These are phyloP conservation scores for Monomorium pharaonis DNA, from an alignment of 1,140 invertebrate species.

Conservation along the genomic window DNA sequence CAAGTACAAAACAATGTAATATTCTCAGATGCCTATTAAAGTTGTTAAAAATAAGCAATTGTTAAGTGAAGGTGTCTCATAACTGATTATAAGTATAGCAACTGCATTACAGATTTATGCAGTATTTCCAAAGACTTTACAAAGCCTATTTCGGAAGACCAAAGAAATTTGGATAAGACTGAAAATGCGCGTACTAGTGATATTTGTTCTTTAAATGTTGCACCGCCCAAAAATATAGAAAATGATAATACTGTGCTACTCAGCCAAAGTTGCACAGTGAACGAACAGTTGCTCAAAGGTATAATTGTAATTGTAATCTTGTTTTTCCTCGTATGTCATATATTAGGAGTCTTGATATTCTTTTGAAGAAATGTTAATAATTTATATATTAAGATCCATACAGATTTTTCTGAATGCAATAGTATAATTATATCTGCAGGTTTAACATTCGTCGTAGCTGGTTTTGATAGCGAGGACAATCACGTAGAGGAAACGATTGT, in stretches of 20 bases:
- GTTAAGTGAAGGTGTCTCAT: not conserved
- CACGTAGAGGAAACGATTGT: slow-evolving; percentile 81
- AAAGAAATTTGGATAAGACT: not conserved
- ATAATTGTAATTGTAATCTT: not conserved
- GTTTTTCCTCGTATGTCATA: not conserved
- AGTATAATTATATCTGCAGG: slow-evolving; percentile 66
- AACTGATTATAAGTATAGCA: not conserved
- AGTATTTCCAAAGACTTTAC: slow-evolving; percentile 56
- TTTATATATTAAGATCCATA: not conserved
- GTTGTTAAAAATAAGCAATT: not conserved
- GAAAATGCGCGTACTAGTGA: not conserved
- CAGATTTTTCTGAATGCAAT: not conserved
- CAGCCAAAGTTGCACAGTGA: slow-evolving; percentile 62
- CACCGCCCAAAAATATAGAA: slow-evolving; percentile 3
- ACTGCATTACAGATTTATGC: slow-evolving; percentile 51
- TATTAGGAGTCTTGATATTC: too few species aligned
- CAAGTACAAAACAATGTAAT: not conserved
- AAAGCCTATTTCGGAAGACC: not conserved
- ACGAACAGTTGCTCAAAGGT: slow-evolving; percentile 74
- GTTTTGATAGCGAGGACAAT: slow-evolving; percentile 82
- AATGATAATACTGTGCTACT: slow-evolving; percentile 61
- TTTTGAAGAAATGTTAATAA: not conserved
- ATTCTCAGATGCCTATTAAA: not conserved
- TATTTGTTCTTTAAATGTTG: not conserved
- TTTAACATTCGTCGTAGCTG: slow-evolving; percentile 83